phyloP scores from a whole-genome alignment of 2,888 invertebrate genomes.

The Amiota communis region DNA sequence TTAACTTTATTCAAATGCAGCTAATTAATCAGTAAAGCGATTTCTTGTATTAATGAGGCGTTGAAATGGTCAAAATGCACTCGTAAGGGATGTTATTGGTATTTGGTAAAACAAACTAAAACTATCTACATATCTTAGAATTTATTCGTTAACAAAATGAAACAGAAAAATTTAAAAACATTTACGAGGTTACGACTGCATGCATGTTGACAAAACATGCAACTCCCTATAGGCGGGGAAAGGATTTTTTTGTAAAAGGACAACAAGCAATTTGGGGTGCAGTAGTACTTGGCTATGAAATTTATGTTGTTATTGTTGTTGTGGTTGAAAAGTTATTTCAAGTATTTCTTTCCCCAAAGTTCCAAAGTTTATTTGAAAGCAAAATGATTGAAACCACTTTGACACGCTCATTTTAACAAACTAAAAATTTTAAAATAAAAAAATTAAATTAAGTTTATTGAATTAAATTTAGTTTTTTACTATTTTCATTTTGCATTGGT shows the following conservation, averaged over 20 bases:
- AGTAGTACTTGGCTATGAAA: conserved; percentile 1
- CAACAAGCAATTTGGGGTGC: background rate
- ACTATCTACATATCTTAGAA: conserved; percentile 65
- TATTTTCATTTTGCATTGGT: no score
- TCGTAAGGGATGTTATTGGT: background rate
- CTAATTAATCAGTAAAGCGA: conserved; percentile 57
- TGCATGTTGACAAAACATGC: conserved; percentile 21
- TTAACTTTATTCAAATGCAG: conserved; percentile 62
- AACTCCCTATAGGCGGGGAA: background rate
- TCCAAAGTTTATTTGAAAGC: background rate
- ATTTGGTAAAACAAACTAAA: conserved; percentile 24
- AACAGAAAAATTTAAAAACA: background rate
- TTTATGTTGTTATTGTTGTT: background rate
- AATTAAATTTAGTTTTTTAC: no score
- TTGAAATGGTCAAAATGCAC: background rate
- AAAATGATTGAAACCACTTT: conserved; percentile 6
- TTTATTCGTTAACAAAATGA: conserved; percentile 61
- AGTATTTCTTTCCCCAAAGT: background rate
- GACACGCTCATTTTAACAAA: conserved; percentile 2
- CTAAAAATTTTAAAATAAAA: background rate
- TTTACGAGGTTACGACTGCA: background rate
- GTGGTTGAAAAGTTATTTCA: conserved; percentile 2
- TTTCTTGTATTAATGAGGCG: background rate
- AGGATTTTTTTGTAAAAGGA: background rate
- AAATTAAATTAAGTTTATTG: background rate